Evolutionary conservation across 2,888 invertebrate genomes (phyloP).

Genomic region (Apodemia duryi): DNA sequence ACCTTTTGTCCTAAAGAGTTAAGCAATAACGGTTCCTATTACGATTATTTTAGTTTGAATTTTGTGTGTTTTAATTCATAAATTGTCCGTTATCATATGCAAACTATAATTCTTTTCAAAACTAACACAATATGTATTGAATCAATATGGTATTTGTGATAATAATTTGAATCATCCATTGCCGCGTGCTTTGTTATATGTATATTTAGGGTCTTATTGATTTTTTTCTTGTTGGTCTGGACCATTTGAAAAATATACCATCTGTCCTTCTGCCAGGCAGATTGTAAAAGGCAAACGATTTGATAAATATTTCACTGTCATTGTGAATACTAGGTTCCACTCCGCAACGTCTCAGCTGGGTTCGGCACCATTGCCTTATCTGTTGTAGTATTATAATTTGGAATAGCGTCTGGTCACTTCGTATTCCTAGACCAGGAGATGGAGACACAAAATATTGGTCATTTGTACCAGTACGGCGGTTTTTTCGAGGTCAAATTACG

Average conservation of each 20-base stretch:
- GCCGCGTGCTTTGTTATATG: not conserved
- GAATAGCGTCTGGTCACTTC: too few relatives aligned
- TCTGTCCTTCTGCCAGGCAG: too few relatives aligned
- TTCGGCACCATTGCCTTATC: too few relatives aligned
- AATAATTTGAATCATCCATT: not conserved
- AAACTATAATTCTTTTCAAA: conserved; percentile 7
- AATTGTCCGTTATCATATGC: conserved; percentile 5
- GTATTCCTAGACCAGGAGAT: too few relatives aligned
- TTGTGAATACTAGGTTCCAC: too few relatives aligned
- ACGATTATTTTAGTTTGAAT: not conserved
- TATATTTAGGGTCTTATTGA: not conserved
- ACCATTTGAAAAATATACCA: not conserved
- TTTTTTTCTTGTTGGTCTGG: not conserved
- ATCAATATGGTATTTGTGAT: conserved; percentile 1
- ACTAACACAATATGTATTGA: conserved; percentile 1
- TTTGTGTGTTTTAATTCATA: not conserved
- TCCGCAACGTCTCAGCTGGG: too few relatives aligned
- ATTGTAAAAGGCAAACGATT: too few relatives aligned
- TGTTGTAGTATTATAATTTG: too few relatives aligned
- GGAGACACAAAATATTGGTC: too few relatives aligned
- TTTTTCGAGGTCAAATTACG: too few relatives aligned
- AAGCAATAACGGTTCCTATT: not conserved
- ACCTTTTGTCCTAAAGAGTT: not conserved
- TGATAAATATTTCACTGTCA: too few relatives aligned
- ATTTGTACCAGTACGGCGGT: too few relatives aligned